These are phyloP conservation scores for Glaucomys volans DNA, from an alignment of 2,113 vertebrate species.

Conservation along the genomic window DNA sequence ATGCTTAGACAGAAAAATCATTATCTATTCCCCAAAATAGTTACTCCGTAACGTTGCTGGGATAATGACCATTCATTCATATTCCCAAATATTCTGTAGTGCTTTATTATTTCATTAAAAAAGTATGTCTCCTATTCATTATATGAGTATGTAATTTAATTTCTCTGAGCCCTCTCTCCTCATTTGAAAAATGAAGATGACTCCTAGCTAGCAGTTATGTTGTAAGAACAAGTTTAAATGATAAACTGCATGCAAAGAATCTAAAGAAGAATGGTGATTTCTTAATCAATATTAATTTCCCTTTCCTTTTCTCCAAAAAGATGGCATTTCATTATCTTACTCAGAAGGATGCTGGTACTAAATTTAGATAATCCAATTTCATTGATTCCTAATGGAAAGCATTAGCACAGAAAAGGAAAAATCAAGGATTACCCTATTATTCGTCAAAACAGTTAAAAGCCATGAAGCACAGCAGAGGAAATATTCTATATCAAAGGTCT, in stretches of 20 bases:
- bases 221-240: conserved; percentile 17
- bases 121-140: neutral
- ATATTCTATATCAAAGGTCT: neutral
- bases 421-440: neutral
- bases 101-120: conserved; percentile 10
- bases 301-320: conserved; percentile 18
- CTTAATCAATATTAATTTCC: conserved; percentile 62
- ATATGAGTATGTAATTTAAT: neutral
- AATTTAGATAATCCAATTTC: conserved; percentile 34
- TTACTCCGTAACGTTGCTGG: neutral
- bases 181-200: conserved; percentile 49
- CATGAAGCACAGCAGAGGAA: neutral
- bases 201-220: neutral
- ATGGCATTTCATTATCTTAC: conserved; percentile 44
- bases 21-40: neutral
- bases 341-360: conserved; percentile 2
- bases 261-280: conserved; percentile 33
- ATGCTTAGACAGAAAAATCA: conserved; percentile 10
- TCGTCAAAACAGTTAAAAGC: neutral
- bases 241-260: neutral
- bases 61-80: neutral
- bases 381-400: conserved; percentile 28
- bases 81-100: neutral
- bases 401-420: conserved; percentile 29
- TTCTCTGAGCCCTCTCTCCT: neutral